Evolutionary conservation across 1,140 invertebrate species (phyloP), one percentile per base, ranked within the genome.

Genomic region (Temnothorax nylanderi): DNA sequence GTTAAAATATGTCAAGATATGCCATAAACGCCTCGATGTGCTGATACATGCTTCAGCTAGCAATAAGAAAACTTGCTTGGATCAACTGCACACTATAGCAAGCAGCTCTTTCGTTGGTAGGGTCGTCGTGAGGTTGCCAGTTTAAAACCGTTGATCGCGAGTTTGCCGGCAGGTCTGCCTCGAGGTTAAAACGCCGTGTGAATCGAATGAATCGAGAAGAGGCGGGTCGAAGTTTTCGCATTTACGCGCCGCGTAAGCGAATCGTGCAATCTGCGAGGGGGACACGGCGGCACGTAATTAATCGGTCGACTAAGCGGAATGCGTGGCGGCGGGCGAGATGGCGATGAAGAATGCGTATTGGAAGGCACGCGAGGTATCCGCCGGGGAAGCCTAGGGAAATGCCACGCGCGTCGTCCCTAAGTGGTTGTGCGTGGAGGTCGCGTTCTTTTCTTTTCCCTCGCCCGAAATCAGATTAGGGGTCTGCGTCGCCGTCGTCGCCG

Each of bases 221-320:
- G 78, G n/a, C 60, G 78, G 3, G 18, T 21, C 58, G 26, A 74
- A 84, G 74, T 88, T 88, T 84, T 81, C 64, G 37, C 78, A 81
- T 81, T 56, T 81, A 49, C 58, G 58, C 76, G 56, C 69, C 72
- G 26, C 51, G 77, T 88, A 74, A 62, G 47, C 64, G 72, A 85
- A 41, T 74, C 85, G 49, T 49, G 71, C 41, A 74, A 89, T 71
- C 78, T 81, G 49, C 78, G 34, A 71, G 18, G 41, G 49, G 49
- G n/a, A 82, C 77, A 81, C 64, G 64, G 47, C 67, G 47, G 78
- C 76, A 81, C 47, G 74, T 69, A 75, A 89, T 91, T 89, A 85
- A 89, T 89, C 82, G 88, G 69, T 86, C 64, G 81, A 69, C 85
- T 85, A 88, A 76, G 81, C 76, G 87, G 89, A 89, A 91, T 89